A percentile compares a stretch with the other conserved stretches of the same genome.
Conservation (phyloP, 2,888 invertebrate species). For the Tribolium freemani region DNA sequence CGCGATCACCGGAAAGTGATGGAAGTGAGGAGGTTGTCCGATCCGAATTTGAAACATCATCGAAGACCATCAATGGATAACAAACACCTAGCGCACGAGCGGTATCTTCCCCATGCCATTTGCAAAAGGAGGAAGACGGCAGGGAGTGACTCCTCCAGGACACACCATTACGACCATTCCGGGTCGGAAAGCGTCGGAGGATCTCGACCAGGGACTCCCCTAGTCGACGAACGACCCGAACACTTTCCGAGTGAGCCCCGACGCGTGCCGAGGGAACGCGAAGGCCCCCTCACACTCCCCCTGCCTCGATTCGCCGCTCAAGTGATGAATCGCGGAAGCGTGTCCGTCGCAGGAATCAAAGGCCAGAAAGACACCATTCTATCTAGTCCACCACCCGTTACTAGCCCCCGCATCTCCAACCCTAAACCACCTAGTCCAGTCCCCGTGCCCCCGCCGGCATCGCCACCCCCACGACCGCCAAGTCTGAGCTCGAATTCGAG, state of each 20-base stretch:
- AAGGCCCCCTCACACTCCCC: conserved; percentile 84
- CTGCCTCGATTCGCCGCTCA: conserved; percentile 88
- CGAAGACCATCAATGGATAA: conserved; percentile 71
- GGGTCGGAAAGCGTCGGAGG: conserved; percentile 77
- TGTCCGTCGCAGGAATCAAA: conserved; percentile 67
- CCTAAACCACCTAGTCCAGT: conserved; percentile 64
- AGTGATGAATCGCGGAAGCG: conserved; percentile 58
- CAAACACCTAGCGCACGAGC: conserved; percentile 50
- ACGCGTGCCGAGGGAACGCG: conserved; percentile 72
- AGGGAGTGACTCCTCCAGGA: conserved; percentile 62
- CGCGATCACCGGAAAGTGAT: conserved; percentile 67
- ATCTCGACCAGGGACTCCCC: conserved; percentile 87
- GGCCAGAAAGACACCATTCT: conserved; percentile 64
- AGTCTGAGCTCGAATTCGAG: conserved; percentile 83
- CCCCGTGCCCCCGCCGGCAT: conserved; percentile 72
- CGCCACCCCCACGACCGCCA: conserved; percentile 78
- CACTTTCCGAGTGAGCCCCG: conserved; percentile 83
- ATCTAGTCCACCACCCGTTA: conserved; percentile 67
- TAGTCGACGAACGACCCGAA: conserved; percentile 87
- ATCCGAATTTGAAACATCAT: conserved; percentile 65
- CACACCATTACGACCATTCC: conserved; percentile 71
- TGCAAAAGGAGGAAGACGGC: conserved; percentile 72
- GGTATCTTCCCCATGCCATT: conserved; percentile 67
- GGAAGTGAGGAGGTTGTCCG: conserved; percentile 72
- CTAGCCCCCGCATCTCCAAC: conserved; percentile 68